phyloP scores from a whole-genome alignment of 2,888 invertebrate species.

The Allolobophora icterica region DNA sequence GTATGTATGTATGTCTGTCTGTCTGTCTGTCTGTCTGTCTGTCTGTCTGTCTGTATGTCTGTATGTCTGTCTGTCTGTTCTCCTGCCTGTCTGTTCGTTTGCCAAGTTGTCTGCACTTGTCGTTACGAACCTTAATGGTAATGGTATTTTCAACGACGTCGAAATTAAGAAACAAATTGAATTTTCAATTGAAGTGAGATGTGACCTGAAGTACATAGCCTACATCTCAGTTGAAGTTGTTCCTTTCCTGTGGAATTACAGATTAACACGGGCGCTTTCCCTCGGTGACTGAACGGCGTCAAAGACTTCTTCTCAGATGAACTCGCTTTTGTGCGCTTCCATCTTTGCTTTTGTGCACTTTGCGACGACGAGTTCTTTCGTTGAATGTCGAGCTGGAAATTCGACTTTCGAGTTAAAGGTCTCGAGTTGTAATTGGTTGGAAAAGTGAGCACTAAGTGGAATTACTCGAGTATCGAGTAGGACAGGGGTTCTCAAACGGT shows the following conservation, averaged over 20 bases:
- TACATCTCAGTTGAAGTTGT: not conserved
- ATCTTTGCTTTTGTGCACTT: too few species aligned
- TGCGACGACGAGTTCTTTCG: not conserved
- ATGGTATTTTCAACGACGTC: not conserved
- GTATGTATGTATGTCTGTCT: too few species aligned
- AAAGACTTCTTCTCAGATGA: not conserved
- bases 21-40: too few species aligned
- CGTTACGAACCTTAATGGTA: not conserved
- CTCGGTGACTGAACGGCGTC: not conserved
- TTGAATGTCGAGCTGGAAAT: not conserved
- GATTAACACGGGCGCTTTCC: not conserved
- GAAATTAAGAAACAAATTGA: not conserved
- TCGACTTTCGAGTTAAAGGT: too few species aligned
- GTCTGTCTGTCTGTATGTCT: not conserved
- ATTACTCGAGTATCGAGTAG: too few species aligned
- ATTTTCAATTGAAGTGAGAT: not conserved
- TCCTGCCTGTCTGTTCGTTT: not conserved
- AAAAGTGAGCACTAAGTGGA: too few species aligned
- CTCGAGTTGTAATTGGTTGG: too few species aligned
- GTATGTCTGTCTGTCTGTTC: not conserved
- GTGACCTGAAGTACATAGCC: too few species aligned
- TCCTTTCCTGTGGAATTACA: not conserved
- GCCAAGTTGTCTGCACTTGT: not conserved
- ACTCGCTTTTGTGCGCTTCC: not conserved
- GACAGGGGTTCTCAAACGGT: not conserved